A percentile compares a stretch with the other conserved stretches of the same genome.
Evolutionary conservation across 2,113 vertebrate species (phyloP).

Genomic region (Beaufortia kweichowensis): DNA sequence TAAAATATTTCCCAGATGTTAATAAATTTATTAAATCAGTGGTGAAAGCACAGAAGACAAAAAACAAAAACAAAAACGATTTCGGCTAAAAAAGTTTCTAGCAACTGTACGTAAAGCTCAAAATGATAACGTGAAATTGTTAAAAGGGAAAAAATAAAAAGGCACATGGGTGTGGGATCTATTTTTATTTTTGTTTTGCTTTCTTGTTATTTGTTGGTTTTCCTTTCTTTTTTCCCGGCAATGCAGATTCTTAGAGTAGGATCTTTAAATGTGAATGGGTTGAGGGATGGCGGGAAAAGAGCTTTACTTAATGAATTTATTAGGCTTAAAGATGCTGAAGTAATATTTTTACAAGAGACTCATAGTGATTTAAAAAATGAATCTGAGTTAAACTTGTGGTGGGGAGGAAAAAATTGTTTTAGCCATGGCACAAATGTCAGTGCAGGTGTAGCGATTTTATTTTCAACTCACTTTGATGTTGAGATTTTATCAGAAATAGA

Average conservation of each 20-base stretch:
- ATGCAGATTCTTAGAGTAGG: not conserved
- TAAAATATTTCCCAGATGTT: not conserved
- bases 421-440: not conserved
- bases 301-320: no score
- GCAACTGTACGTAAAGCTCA: not conserved
- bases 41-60: not conserved
- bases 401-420: not conserved
- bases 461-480: not conserved
- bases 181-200: no score
- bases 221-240: not conserved
- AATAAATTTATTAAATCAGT: not conserved
- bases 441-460: not conserved
- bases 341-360: not conserved
- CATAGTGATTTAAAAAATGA: not conserved
- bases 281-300: not conserved
- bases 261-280: not conserved
- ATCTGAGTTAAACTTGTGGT: not conserved
- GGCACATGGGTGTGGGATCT: no score
- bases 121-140: no score
- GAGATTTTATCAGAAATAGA: not conserved
- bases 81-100: not conserved
- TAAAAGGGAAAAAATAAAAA: no score
- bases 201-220: no score
- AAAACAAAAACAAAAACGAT: not conserved
- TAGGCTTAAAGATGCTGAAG: not conserved